Conservation (phyloP, 2,797 vertebrate genomes). For the Diceros bicornis region DNA sequence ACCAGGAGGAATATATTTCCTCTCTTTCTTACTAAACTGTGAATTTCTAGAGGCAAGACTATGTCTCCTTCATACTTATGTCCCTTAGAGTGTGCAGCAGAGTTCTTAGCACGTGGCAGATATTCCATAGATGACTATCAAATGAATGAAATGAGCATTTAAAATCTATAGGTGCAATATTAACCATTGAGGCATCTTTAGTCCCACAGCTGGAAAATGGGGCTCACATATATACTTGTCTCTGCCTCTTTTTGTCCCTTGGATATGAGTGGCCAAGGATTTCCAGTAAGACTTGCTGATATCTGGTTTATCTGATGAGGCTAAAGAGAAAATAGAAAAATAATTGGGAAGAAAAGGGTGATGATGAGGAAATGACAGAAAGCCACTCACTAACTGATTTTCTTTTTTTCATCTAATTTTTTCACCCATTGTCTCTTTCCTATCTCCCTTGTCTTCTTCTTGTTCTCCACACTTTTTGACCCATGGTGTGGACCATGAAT, state of each 20-base stretch:
- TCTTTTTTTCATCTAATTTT: neutral
- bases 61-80: conserved; percentile 39
- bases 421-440: neutral
- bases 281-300: neutral
- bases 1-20: conserved; percentile 13
- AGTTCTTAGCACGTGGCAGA: conserved; percentile 42
- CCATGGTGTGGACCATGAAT: neutral
- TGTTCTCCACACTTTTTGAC: neutral
- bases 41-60: conserved; percentile 55
- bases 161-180: conserved; percentile 14
- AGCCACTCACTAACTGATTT: neutral
- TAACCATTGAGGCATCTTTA: neutral
- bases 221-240: neutral
- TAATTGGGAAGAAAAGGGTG: neutral
- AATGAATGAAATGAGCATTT: conserved; percentile 52
- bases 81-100: conserved; percentile 2
- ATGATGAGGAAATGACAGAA: neutral
- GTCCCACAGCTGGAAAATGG: neutral
- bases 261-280: neutral
- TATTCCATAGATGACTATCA: conserved; percentile 44
- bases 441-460: neutral
- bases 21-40: conserved; percentile 61
- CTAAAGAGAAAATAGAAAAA: neutral
- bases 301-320: conserved; percentile 23
- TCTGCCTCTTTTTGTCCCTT: conserved; percentile 17